Conservation (phyloP, 2,113 vertebrate genomes). For the Pitta sordida region DNA sequence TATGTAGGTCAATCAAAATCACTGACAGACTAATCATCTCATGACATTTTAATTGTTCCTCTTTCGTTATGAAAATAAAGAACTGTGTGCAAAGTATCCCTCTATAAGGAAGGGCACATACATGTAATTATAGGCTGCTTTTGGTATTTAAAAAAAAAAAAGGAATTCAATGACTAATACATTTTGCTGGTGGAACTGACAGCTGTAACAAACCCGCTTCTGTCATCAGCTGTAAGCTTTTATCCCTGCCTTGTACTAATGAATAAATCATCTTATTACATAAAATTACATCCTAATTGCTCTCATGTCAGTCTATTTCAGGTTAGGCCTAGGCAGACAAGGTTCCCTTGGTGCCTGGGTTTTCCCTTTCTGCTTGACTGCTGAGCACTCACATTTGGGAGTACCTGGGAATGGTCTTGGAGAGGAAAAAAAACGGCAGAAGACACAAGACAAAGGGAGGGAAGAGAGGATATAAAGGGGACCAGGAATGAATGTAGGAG, state of each 20-base stretch:
- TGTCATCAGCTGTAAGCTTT: slow-evolving; percentile 25
- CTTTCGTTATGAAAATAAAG: slow-evolving; percentile 9
- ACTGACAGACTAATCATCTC: slow-evolving; percentile 28
- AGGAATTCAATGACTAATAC: slow-evolving; percentile 44
- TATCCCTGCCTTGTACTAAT: slow-evolving; percentile 40
- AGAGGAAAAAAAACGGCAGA: background rate
- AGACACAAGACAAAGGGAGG: background rate
- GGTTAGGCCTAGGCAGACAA: background rate
- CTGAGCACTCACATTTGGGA: background rate
- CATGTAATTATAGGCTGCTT: slow-evolving; percentile 44
- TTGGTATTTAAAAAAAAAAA: background rate
- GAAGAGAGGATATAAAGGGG: background rate
- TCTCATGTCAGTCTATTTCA: background rate
- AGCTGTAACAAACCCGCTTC: slow-evolving; percentile 48
- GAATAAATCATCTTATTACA: slow-evolving; percentile 58
- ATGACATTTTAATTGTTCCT: slow-evolving; percentile 55
- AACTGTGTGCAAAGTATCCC: background rate
- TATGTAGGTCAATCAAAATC: slow-evolving; percentile 15
- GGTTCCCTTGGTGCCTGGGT: background rate
- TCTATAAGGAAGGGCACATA: slow-evolving; percentile 5
- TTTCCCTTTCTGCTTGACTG: slow-evolving; percentile 12
- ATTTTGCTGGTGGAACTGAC: slow-evolving; percentile 12
- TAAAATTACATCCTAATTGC: slow-evolving; percentile 55
- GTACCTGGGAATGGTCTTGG: background rate
- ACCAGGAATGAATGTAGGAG: background rate